Conservation (phyloP, 2,888 invertebrate genomes). For the Megaustenia siamemsis region DNA sequence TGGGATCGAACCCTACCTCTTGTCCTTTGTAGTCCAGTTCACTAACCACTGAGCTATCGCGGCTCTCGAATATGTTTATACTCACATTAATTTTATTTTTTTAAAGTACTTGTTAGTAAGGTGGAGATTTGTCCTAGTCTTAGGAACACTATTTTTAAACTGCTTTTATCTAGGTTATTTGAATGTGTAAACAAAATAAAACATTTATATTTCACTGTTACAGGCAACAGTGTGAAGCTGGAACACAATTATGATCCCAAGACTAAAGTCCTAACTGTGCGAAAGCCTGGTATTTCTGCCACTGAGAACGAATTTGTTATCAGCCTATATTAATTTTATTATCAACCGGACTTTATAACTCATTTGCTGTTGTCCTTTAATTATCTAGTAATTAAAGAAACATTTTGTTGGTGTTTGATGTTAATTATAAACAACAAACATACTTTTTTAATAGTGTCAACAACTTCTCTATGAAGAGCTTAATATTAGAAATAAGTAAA, state of each 20-base stretch:
- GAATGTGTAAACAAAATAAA: too few species aligned
- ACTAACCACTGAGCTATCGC: too few species aligned
- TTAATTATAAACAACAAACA: background rate
- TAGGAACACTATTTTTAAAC: too few species aligned
- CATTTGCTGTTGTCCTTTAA: background rate
- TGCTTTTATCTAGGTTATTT: too few species aligned
- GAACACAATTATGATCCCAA: constrained; percentile 65
- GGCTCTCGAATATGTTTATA: too few species aligned
- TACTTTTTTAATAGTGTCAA: background rate
- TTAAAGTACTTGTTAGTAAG: too few species aligned
- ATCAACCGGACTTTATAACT: background rate
- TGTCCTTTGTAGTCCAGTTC: too few species aligned
- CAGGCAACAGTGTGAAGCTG: constrained; percentile 55
- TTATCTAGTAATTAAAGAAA: background rate
- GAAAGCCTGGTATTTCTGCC: constrained; percentile 92
- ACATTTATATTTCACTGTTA: background rate
- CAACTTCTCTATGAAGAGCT: background rate
- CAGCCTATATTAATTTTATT: constrained; percentile 51
- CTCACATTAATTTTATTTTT: too few species aligned
- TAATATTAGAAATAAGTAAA: background rate
- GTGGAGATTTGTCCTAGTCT: too few species aligned
- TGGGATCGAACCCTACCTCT: too few species aligned
- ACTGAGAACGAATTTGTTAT: constrained; percentile 88
- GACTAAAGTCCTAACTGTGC: constrained; percentile 85
- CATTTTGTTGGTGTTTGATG: background rate